These are phyloP conservation scores for Plectrocnemia conspersa DNA, from an alignment of 1,140 invertebrate genomes.

Conservation along the genomic window DNA sequence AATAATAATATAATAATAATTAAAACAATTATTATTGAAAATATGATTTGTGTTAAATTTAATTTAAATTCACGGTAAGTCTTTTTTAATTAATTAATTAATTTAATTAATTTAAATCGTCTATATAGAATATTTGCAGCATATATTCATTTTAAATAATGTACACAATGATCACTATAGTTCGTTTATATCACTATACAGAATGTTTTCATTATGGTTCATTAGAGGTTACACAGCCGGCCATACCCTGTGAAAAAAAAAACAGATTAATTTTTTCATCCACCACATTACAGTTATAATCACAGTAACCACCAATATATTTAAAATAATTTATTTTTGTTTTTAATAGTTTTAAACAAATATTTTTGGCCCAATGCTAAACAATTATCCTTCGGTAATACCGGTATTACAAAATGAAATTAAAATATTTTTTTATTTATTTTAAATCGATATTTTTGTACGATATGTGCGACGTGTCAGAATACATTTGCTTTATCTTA, in stretches of 20 bases:
- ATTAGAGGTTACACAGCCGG: slow-evolving; percentile 50
- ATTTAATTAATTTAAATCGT: slow-evolving; percentile 12
- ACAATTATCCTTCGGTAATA: too few relatives aligned
- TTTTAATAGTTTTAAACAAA: too few relatives aligned
- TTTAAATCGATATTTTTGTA: too few relatives aligned
- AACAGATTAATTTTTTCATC: slow-evolving; percentile 24
- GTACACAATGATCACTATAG: slow-evolving; percentile 9
- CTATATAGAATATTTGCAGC: slow-evolving; percentile 8
- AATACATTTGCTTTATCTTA: too few relatives aligned
- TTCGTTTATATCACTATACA: slow-evolving; percentile 19
- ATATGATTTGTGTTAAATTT: slow-evolving; percentile 13
- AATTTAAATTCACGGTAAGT: slow-evolving; percentile 18
- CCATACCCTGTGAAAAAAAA: slow-evolving; percentile 51
- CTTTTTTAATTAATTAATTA: slow-evolving; percentile 18
- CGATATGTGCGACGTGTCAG: too few relatives aligned
- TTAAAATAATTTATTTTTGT: too few relatives aligned
- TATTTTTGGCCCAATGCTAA: too few relatives aligned
- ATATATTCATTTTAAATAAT: slow-evolving; percentile 2
- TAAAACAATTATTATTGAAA: slow-evolving; percentile 26
- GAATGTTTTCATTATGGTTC: neutral
- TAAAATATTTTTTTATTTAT: too few relatives aligned
- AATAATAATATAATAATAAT: slow-evolving; percentile 13
- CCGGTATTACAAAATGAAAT: too few relatives aligned
- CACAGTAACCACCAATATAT: neutral
- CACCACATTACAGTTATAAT: slow-evolving; percentile 3